Evolutionary conservation across 2,888 invertebrate genomes (phyloP), one percentile per base, ranked within the genome.

Genomic region (Volucella inflata): DNA sequence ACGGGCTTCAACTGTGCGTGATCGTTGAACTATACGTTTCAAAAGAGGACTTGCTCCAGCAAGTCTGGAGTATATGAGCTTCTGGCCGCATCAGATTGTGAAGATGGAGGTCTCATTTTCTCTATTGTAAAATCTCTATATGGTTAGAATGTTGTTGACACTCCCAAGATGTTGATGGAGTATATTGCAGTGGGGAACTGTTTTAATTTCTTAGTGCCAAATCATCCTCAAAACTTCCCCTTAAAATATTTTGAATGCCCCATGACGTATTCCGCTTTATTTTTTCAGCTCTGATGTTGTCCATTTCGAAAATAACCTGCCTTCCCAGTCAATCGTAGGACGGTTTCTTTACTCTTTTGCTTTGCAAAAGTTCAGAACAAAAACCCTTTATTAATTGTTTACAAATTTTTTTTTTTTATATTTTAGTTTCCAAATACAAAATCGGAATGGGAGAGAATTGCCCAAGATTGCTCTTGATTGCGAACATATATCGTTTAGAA

Each of bases 251-350:
- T 38, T 67, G 67, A 16, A 67, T 53, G 1, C 16, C 53, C 21
- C 67, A 67, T 2, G 53, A 17, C 2, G 53, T 40, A 2, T 67
- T 53, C 2, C 40, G 14, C 8, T 12, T 67, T 6, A 67, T 53
- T 10, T 6, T 42, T 42, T 67, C 67, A 12, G 40, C 17, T 17
- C 53, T 0, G 3, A 67, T 67, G 3, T 8, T 14, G 4, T 67
- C 67, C 42, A 53, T 53, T n/a, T 67, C 51, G n/a, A 40, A 67
- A 40, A 53, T 14, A 2, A 67, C 67, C 42, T 67, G 17, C 44
- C 42, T 51, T 17, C 67, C 67, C 67, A 53, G 40, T 40, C 67
- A 67, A 6, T 16, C 2, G 12, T 67, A 53, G 11, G 21, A 21
- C 2, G 21, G 4, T 21, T 21, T 21, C 2, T 21, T 21, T 21